Evolutionary conservation across 2,113 vertebrate genomes (phyloP), one percentile per base, ranked within the genome.

Genomic region (Macrotus californicus): DNA sequence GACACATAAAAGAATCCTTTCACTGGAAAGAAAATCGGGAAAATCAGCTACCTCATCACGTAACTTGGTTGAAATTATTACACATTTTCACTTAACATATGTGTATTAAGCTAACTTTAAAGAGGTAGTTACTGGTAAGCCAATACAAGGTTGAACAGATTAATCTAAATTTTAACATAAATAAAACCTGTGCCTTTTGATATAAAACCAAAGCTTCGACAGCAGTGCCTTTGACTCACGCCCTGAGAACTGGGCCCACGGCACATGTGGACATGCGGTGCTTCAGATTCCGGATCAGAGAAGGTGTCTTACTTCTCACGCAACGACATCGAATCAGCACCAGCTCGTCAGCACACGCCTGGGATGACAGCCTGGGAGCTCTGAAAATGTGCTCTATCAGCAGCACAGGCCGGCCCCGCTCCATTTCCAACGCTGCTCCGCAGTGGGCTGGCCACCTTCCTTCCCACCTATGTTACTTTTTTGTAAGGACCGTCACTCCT

Each of bases 1-100:
- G 99, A 98, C 89, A 99, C 96, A 88, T 98, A 99, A 94, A 98
- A 89, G 94, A 97, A 98, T 85, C 99, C 99, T 59, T 96, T 98
- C 84, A 98, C 99, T 99, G 97, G 72, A 94, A 93, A 96, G 89
- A 96, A 88, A 95, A 54, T 86, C 15, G n/a, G 34, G 73, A 86
- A 76, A 61, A 59, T n/a, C 3, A 56, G 64, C 94, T 82, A 92
- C 22, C 29, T 36, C 43, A 15, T 54, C 48, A 87, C 12, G n/a
- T 1, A 36, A 52, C 54, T 87, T 18, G 77, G 36, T 24, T 77
- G 24, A 95, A 89, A 84, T 85, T 39, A 85, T 21, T 19, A 67
- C 7, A 36, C 6, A 48, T 43, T 73, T 72, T 64, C 73, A 50
- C 31, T 80, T 50, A 61, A 88, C 31, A 67, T 14, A 34, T 1